Evolutionary conservation across 2,797 vertebrate species (phyloP).

Genomic region (Allobates femoralis): DNA sequence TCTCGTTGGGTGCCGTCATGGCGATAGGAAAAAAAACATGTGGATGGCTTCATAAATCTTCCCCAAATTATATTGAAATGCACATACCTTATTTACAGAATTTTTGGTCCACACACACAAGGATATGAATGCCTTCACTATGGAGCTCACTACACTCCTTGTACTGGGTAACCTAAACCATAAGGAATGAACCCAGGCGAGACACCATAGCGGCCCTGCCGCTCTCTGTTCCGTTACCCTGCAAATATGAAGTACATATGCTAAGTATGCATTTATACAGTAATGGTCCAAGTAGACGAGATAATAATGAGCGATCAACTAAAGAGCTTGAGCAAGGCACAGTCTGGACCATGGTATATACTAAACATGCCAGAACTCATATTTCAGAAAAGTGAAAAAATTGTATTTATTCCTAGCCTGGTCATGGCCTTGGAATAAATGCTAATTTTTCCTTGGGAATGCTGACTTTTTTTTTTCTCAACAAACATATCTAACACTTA

Average conservation of each 20-base stretch:
- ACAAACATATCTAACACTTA: no score
- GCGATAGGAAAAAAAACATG: no score
- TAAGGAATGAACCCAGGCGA: conserved; percentile 60
- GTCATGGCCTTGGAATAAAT: no score
- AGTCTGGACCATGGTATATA: no score
- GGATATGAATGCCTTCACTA: conserved; percentile 60
- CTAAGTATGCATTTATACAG: background rate
- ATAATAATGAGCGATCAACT: no score
- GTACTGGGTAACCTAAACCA: conserved; percentile 65
- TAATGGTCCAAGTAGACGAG: background rate
- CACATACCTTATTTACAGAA: conserved; percentile 68
- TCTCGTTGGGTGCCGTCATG: no score
- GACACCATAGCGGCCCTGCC: conserved; percentile 33
- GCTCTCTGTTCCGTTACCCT: conserved; percentile 65
- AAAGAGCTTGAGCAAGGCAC: no score
- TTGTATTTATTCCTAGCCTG: no score
- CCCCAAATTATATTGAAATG: background rate
- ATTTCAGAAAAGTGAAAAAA: no score
- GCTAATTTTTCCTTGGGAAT: no score
- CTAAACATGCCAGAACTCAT: no score
- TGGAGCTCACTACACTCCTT: conserved; percentile 64
- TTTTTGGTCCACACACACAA: conserved; percentile 72
- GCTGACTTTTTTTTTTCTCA: no score
- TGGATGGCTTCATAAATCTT: background rate
- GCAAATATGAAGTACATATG: conserved; percentile 48